Base-by-base conservation (phyloP, 1,140 invertebrate genomes). In the Magallana ariakensis region DNA sequence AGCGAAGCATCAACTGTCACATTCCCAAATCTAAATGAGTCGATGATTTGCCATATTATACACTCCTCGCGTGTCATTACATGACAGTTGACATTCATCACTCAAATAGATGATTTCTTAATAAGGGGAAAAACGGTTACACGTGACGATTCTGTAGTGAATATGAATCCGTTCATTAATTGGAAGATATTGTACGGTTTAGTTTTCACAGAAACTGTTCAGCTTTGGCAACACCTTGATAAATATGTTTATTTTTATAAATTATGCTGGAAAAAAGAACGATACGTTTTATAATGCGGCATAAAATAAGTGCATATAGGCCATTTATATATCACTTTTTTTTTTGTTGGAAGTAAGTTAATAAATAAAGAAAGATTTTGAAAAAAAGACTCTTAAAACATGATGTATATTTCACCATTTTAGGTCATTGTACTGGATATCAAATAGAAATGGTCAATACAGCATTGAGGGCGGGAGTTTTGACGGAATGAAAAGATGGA, bases 401-500 rank as follows among this genome's bases (percentile, higher is more conserved):
- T n/a, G 11, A 13, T 60, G 1, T 4, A 13, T 75, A 13, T 75
- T 26, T 55, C 10, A 19, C 10, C 15, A 8, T 26, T 82, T 82
- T 7, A 82, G 80, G 10, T 54, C 80, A n/a, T 6, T 82, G 7
- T 82, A 55, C 19, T 82, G 80, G 80, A 82, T 82, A 82, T 53
- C 80, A 13, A 54, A 54, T 82, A 54, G 19, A 55, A 82, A 54
- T 15, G 80, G 80, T 5, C 46, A 55, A 82, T 82, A 82, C 56
- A 84, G 57, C 10, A 84, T 84, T 16, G 56, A 58, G 19, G 82
- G 82, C 9, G 82, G 82, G 13, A 84, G 55, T 33, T 84, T 84
- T 84, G 82, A 84, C 26, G 82, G 82, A 58, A 57, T 60, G 55
- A 46, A 54, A 33, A 4, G 56, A 60, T 84, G 82, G 82, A 84